Evolutionary conservation across 2,797 vertebrate genomes (phyloP), one percentile per base, ranked within the genome.

Genomic region (Crax fasciolata): DNA sequence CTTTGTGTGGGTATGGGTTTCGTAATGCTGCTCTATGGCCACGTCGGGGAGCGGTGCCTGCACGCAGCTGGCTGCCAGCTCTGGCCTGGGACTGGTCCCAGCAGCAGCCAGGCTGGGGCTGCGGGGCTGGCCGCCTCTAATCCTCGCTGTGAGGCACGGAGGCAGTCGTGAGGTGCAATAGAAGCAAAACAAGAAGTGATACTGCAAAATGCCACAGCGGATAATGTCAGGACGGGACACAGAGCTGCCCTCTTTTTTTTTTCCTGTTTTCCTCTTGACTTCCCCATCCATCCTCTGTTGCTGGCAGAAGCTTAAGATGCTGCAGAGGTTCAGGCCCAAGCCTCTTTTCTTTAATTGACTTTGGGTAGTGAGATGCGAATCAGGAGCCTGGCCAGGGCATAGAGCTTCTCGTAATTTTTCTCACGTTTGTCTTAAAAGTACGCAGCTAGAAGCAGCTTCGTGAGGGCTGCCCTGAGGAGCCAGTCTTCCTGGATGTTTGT

Each of bases 51-150:
- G 54, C 0, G 3, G 49, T 75, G 77, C 66, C 54, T 71, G 24
- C 0, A 0, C 35, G 46, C 15, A 23, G 79, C 32, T 83, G 57
- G 7, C 27, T 0, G 1, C 44, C 1, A 4, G 30, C 38, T 61
- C 49, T 48, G 83, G 90, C 85, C 41, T 63, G 61, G 63, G 80
- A 77, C 61, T 24, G 6, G 41, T 83, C 54, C 61, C 68, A 65
- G 0, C 54, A 62, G 79, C 83, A 91, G 66, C 62, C 68, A 3
- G 0, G 0, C 59, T 57, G 25, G 68, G 48, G 15, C 23, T 85
- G 15, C 0, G 0, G 61, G 67, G 71, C 78, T 73, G n/a, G 16
- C 75, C 81, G 46, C 89, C 90, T 43, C 75, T 72, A 91, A 25
- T 17, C 86, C 32, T 54, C 61, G 11, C 70, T 62, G 41, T 20